phyloP scores from a whole-genome alignment of 1,140 invertebrate species.

The Drosophila arizonae region DNA sequence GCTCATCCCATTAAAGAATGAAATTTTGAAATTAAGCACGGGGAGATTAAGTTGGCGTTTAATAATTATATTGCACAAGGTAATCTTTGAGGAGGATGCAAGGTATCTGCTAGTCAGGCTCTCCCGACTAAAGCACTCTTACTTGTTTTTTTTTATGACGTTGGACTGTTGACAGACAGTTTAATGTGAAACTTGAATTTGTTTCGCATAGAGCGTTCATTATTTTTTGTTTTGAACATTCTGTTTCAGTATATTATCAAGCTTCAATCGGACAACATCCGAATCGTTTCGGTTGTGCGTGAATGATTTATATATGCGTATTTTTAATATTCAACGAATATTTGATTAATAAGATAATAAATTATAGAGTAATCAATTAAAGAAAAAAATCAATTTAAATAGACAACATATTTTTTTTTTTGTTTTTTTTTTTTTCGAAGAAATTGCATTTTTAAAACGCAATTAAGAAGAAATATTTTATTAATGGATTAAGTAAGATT shows the following conservation, averaged over 20 bases:
- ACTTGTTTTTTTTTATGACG: neutral
- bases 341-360: too few relatives aligned
- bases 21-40: too few relatives aligned
- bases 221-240: conserved; percentile 14
- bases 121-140: neutral
- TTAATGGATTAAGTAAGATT: neutral
- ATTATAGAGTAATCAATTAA: too few relatives aligned
- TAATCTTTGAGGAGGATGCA: too few relatives aligned
- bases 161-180: conserved; percentile 8
- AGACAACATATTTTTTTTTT: too few relatives aligned
- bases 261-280: conserved; percentile 25
- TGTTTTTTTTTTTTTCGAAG: too few relatives aligned
- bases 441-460: too few relatives aligned
- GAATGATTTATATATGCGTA: neutral
- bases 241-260: conserved; percentile 31
- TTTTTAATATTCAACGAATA: neutral
- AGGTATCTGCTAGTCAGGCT: neutral
- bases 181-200: conserved; percentile 37
- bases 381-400: too few relatives aligned
- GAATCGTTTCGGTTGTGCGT: neutral
- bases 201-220: conserved; percentile 16
- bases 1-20: too few relatives aligned
- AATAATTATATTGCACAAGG: too few relatives aligned
- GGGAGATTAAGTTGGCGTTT: too few relatives aligned
- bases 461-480: too few relatives aligned